Base-by-base conservation (phyloP, 2,888 invertebrate species). In the Leptura quadrifasciata region DNA sequence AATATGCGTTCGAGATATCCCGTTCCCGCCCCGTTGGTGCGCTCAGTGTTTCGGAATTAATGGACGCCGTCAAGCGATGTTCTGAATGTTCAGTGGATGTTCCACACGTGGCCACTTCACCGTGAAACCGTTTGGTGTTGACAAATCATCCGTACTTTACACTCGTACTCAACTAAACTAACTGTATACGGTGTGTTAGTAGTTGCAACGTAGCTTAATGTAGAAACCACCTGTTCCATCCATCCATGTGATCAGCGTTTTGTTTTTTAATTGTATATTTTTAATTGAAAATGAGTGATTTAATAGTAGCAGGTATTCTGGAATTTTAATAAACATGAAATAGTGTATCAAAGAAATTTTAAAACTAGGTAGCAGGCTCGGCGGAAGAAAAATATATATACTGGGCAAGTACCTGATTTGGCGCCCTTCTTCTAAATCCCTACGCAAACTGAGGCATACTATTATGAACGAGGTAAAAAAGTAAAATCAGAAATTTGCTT, bases 101-200 rank as follows among this genome's bases (percentile, higher is more conserved):
- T 75, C 79, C 77, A 79, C 86, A 85, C 85, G 87, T 85, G 87
- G 85, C 86, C 87, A 86, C 86, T 88, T 87, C 84, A 88, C 86
- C 87, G 88, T 88, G 86, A 89, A 88, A 88, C 88, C 85, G 89
- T 89, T 89, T 89, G 89, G 87, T 88, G 87, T 87, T 84, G 86
- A 86, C 88, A 88, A 89, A 88, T 88, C 89, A 88, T 88, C 88
- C 88, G 88, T 88, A 82, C 83, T 83, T 86, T 86, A 85, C 85
- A 86, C 85, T 85, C 83, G 86, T 85, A 85, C 83, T 81, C 82
- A 84, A 84, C 84, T 82, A 82, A 84, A 84, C 84, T 82, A 83
- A 83, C 80, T 82, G 81, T 80, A 81, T 78, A 79, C 75, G 68
- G 70, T 69, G 72, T 75, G 73, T 75, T 52, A 24, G 68, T 68